Evolutionary conservation across 2,113 vertebrate genomes (phyloP).

Genomic region (Tetrax tetrax): DNA sequence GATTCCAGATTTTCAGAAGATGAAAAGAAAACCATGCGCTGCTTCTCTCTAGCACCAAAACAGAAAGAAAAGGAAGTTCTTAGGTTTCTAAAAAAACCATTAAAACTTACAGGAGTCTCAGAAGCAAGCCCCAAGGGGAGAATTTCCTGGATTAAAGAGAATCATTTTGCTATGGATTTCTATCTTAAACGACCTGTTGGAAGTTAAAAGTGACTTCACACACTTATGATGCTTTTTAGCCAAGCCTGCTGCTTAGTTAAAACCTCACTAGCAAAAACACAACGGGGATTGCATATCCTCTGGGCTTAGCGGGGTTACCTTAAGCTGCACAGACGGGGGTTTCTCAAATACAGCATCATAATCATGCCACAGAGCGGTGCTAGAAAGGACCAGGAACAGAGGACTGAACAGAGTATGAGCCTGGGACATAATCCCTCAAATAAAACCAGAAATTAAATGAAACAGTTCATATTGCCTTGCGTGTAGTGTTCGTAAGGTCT

Average conservation of each 20-base stretch:
- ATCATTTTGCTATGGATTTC: conserved; percentile 8
- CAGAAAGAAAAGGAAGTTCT: conserved; percentile 45
- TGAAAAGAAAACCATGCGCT: conserved; percentile 39
- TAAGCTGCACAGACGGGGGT: background rate
- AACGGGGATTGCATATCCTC: background rate
- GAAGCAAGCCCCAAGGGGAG: conserved; percentile 10
- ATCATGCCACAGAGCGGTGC: background rate
- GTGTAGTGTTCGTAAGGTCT: background rate
- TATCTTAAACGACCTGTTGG: background rate
- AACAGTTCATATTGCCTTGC: background rate
- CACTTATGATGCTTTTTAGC: background rate
- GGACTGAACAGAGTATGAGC: background rate
- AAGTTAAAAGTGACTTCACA: conserved; percentile 40
- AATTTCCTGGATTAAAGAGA: conserved; percentile 37
- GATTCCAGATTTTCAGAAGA: conserved; percentile 42
- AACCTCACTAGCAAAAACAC: conserved; percentile 19
- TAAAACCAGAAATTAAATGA: background rate
- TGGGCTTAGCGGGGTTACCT: background rate
- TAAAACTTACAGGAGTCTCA: conserved; percentile 5
- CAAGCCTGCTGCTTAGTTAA: conserved; percentile 27
- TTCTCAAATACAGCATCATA: conserved; percentile 4
- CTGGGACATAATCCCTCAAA: background rate
- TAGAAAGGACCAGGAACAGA: background rate
- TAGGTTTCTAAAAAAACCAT: conserved; percentile 40
- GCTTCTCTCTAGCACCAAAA: conserved; percentile 48